Evolutionary conservation across 2,113 vertebrate species (phyloP).

Genomic region (Corythornis cristatus): DNA sequence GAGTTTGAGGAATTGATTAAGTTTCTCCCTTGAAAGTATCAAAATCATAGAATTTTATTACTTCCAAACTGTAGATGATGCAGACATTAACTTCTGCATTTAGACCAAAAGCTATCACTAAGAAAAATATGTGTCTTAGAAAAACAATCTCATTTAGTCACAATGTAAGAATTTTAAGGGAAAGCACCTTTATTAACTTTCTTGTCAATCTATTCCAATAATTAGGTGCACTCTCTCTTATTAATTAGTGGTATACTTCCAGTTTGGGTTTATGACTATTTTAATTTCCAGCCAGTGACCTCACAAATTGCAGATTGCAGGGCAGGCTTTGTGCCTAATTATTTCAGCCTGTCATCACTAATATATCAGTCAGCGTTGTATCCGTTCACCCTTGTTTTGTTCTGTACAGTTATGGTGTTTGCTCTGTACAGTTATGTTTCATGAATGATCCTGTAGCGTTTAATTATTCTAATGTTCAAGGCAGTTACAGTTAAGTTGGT

Average conservation of each 20-base stretch:
- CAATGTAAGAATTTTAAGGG: neutral
- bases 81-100: neutral
- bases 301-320: neutral
- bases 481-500: neutral
- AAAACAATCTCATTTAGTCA: neutral
- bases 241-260: neutral
- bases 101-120: neutral
- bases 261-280: neutral
- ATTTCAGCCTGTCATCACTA: neutral
- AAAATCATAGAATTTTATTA: neutral
- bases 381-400: neutral
- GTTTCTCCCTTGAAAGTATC: neutral
- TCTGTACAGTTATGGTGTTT: neutral
- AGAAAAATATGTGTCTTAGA: neutral
- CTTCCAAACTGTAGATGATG: neutral
- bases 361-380: neutral
- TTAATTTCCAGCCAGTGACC: neutral
- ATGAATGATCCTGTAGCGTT: neutral
- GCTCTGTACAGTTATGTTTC: neutral
- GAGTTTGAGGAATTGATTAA: neutral
- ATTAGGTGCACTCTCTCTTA: neutral
- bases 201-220: neutral
- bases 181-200: neutral
- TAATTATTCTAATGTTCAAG: neutral
- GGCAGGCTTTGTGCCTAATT: neutral